Evolutionary conservation across 2,113 vertebrate genomes (phyloP).

Genomic region (Tragelaphus buxtoni): DNA sequence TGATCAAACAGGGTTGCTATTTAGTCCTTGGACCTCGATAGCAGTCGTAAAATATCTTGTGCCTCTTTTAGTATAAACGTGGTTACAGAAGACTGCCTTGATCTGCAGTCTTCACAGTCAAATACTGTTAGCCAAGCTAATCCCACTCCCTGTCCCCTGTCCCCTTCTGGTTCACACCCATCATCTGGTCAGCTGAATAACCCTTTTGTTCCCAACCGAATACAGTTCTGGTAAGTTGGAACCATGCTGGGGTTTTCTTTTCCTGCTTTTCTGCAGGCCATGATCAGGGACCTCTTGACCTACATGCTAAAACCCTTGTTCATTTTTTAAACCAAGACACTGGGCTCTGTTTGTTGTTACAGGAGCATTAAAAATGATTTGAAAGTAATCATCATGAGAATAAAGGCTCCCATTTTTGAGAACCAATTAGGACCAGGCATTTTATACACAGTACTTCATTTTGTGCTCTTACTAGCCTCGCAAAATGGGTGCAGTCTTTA

Average conservation of each 20-base stretch:
- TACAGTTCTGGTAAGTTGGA: background rate
- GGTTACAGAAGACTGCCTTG: conserved; percentile 48
- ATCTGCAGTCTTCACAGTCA: conserved; percentile 64
- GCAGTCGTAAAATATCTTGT: conserved; percentile 61
- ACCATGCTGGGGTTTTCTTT: conserved; percentile 52
- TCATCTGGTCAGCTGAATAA: conserved; percentile 70
- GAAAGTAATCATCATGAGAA: background rate
- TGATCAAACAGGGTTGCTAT: conserved; percentile 70
- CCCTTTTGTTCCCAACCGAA: conserved; percentile 56
- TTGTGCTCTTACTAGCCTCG: background rate
- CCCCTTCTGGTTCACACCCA: conserved; percentile 32
- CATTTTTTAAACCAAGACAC: conserved; percentile 52
- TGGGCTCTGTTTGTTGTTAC: conserved; percentile 66
- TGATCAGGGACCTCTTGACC: conserved; percentile 51
- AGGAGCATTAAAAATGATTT: conserved; percentile 27
- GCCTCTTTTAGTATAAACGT: conserved; percentile 49
- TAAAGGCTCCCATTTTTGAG: background rate
- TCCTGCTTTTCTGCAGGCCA: conserved; percentile 54
- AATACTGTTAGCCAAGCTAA: conserved; percentile 59
- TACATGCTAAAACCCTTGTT: conserved; percentile 58
- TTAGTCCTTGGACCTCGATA: conserved; percentile 60
- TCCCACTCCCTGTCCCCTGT: conserved; percentile 26
- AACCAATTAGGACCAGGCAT: background rate
- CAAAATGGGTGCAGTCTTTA: background rate
- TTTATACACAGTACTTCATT: background rate